Evolutionary conservation across 2,797 vertebrate species (phyloP).

Genomic region (Lepilemur ruficaudatus): DNA sequence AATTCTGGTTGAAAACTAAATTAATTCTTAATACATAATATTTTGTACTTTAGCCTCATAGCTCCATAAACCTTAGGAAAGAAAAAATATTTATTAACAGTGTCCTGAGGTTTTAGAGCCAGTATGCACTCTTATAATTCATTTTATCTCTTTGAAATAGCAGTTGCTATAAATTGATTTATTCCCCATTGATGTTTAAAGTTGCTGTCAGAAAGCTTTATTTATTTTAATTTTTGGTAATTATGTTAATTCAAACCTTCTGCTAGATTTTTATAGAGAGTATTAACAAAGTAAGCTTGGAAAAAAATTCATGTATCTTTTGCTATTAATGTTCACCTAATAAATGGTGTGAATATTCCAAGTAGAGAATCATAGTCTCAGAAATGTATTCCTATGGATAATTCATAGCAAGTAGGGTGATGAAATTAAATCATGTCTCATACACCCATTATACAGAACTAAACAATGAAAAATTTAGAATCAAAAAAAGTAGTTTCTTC

Average conservation of each 20-base stretch:
- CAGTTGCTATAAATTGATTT: conserved; percentile 63
- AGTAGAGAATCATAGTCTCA: neutral
- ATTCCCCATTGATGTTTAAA: conserved; percentile 39
- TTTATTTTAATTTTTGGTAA: conserved; percentile 51
- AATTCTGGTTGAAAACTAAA: conserved; percentile 67
- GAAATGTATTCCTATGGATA: neutral
- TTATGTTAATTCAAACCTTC: conserved; percentile 13
- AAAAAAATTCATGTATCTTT: neutral
- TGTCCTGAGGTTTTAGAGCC: conserved; percentile 63
- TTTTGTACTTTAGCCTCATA: conserved; percentile 46
- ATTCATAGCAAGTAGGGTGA: neutral
- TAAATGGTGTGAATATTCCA: neutral
- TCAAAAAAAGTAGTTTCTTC: neutral
- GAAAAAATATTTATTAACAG: conserved; percentile 75
- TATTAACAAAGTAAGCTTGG: neutral
- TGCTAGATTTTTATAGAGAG: neutral
- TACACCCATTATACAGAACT: neutral
- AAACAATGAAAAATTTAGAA: neutral
- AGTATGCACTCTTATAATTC: conserved; percentile 58
- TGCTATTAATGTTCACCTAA: neutral
- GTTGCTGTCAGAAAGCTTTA: neutral
- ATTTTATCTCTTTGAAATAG: conserved; percentile 69
- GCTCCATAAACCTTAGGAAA: conserved; percentile 56
- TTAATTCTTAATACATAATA: conserved; percentile 72
- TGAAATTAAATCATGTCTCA: neutral